A percentile compares a stretch with the other conserved stretches of the same genome.
Evolutionary conservation across 1,140 invertebrate genomes (phyloP).

Genomic region (Bombus consobrinus): DNA sequence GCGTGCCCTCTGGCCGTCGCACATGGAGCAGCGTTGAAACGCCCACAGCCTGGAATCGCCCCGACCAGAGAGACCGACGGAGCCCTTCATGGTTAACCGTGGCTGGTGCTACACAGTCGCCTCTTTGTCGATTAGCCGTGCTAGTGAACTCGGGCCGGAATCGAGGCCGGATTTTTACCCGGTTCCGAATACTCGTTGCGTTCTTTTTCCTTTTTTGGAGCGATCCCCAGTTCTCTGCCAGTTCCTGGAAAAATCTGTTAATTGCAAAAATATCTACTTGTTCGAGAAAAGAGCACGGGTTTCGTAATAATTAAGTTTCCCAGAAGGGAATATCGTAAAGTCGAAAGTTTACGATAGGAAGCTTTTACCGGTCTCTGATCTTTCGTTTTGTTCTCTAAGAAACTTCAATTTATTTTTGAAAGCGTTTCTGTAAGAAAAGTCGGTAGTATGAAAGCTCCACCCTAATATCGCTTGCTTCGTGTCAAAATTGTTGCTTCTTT

Average conservation of each 20-base stretch:
- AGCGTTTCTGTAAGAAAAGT: too few species aligned
- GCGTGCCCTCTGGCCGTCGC: slow-evolving; percentile 32
- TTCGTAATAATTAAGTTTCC: not conserved
- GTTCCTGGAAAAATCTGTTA: not conserved
- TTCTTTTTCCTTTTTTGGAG: not conserved
- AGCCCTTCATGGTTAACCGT: slow-evolving; percentile 66
- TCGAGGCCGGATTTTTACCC: slow-evolving; percentile 53
- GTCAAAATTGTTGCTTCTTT: too few species aligned
- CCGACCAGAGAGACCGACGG: slow-evolving; percentile 37
- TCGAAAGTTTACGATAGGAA: too few species aligned
- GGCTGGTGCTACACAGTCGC: slow-evolving; percentile 62
- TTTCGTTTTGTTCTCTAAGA: too few species aligned
- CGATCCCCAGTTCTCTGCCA: not conserved
- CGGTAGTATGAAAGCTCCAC: too few species aligned
- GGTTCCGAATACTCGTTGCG: slow-evolving; percentile 6
- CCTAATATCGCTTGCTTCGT: too few species aligned
- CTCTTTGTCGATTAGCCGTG: slow-evolving; percentile 67
- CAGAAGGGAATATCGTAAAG: not conserved
- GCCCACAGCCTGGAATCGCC: slow-evolving; percentile 61
- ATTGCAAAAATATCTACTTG: not conserved
- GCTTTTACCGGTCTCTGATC: too few species aligned
- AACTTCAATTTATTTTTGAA: too few species aligned
- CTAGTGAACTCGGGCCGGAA: slow-evolving; percentile 35
- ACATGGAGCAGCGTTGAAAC: slow-evolving; percentile 45
- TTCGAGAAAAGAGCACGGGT: not conserved